Evolutionary conservation across 2,797 vertebrate genomes (phyloP).

Genomic region (Diglossa cyanea): DNA sequence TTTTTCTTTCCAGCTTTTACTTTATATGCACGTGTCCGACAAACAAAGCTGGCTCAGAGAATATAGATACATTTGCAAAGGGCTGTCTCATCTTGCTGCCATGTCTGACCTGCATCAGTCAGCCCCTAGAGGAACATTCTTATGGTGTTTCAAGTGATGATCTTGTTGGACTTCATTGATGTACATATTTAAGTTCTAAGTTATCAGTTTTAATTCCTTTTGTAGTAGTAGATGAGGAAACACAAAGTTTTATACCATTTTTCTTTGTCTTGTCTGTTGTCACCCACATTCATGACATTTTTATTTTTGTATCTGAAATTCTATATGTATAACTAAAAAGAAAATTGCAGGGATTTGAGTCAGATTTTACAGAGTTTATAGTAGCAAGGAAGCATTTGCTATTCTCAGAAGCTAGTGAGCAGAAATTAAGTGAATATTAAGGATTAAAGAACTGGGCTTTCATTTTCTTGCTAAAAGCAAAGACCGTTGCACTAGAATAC

Average conservation of each 20-base stretch:
- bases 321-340: not conserved
- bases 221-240: not conserved
- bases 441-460: not conserved
- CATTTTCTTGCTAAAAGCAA: not conserved
- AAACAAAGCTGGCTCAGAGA: not conserved
- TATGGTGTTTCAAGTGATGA: not conserved
- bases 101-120: not conserved
- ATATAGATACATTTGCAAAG: not conserved
- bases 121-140: conserved; percentile 12
- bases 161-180: not conserved
- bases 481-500: not conserved
- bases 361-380: not conserved
- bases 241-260: conserved; percentile 3
- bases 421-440: not conserved
- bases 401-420: not conserved
- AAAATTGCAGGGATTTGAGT: not conserved
- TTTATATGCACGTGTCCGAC: not conserved
- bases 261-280: not conserved
- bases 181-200: conserved; percentile 22
- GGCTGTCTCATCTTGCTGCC: not conserved
- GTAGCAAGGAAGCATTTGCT: not conserved
- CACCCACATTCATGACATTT: not conserved
- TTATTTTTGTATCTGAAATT: not conserved
- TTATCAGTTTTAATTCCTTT: conserved; percentile 16
- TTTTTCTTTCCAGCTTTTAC: conserved; percentile 15